A percentile compares a stretch with the other conserved stretches of the same genome.
Conservation (phyloP, 2,797 vertebrate genomes). For the Squalus acanthias region DNA sequence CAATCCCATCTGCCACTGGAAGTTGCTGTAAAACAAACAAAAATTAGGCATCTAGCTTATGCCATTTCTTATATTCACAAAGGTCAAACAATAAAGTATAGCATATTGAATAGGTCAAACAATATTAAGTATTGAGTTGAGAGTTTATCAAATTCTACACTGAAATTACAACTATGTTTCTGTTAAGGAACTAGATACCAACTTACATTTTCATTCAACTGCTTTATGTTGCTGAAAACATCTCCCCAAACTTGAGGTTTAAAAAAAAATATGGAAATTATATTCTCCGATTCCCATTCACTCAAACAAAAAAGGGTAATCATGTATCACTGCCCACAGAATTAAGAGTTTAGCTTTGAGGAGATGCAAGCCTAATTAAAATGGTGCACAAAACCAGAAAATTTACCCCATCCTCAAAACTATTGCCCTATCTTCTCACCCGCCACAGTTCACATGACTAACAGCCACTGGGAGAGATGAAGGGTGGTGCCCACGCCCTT, state of each 20-base stretch:
- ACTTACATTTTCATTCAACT: neutral
- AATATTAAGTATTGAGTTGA: neutral
- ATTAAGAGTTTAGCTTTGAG: neutral
- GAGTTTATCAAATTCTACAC: neutral
- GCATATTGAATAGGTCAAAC: neutral
- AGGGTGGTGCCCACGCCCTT: no score
- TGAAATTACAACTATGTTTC: neutral
- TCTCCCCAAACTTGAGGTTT: neutral
- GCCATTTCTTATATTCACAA: neutral
- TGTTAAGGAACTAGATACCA: neutral
- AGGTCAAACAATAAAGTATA: neutral
- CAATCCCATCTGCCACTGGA: conserved; percentile 77
- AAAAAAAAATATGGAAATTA: neutral
- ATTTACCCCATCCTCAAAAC: neutral
- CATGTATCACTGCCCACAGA: neutral
- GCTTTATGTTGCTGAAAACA: neutral
- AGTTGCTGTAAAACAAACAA: conserved; percentile 61
- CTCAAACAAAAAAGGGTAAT: neutral
- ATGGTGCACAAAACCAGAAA: neutral
- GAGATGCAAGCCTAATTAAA: neutral
- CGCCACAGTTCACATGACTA: neutral
- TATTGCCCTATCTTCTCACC: neutral
- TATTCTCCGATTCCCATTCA: neutral
- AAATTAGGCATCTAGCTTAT: neutral
- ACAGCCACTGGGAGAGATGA: neutral